Evolutionary conservation across 2,113 vertebrate species (phyloP), one percentile per base, ranked within the genome.

Genomic region (Eupsittula cactorum): DNA sequence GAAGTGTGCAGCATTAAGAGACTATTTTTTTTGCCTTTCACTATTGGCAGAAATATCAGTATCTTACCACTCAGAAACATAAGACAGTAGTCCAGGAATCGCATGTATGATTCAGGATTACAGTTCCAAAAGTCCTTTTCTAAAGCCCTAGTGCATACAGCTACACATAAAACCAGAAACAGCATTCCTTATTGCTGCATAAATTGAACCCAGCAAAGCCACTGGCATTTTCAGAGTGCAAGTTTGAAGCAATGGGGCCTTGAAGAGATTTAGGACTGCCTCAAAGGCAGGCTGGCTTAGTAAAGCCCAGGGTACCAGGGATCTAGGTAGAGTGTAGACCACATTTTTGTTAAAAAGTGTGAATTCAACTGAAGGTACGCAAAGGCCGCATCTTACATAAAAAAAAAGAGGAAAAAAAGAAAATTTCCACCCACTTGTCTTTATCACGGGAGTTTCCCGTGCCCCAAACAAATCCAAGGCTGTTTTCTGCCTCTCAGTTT

Each of bases 401-500:
- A 68, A 21, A 37, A 68, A 60, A 18, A 17, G 18, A 0, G 1
- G 28, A 70, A 20, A 49, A 71, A n/a, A 64, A 60, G 53, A 76
- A 28, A 69, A 41, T 1, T 76, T 31, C 47, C 52, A 88, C 80
- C 35, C 67, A 67, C 50, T 73, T 79, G 29, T 69, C 49, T 52
- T 88, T 86, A 93, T 81, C 88, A 55, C 0, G 1, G 65, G 83
- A 91, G 62, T 60, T 91, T 93, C 71, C 68, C n/a, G 42, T 55
- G 57, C 63, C 33, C 37, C 39, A 53, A 79, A 96, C 86, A 94
- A 93, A 95, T 79, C 86, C 80, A 50, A n/a, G 69, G 82, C 80
- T 96, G 90, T 88, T 69, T 91, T 73, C 35, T 53, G 55, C 50
- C 15, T n/a, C 80, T 10, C 76, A 93, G 86, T 77, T 88, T 91